Evolutionary conservation across 2,888 invertebrate species (phyloP), one percentile per base, ranked within the genome.

Genomic region (Cantharis lateralis): DNA sequence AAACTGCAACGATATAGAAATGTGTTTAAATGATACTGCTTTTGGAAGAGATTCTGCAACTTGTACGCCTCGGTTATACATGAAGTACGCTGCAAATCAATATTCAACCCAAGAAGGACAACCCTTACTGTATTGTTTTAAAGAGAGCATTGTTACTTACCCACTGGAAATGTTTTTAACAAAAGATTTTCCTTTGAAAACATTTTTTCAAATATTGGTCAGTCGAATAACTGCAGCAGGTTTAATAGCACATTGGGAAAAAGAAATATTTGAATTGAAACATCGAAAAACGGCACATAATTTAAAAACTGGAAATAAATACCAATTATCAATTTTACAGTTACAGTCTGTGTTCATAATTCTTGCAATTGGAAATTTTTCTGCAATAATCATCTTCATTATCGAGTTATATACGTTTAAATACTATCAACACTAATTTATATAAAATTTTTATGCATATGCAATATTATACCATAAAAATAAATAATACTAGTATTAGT

Each of bases 161-260:
- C 86, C 86, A 0, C 77, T 87, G 5, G 85, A 85, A 80, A 85
- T 88, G 80, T 75, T 86, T n/a, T 82, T 86, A 81, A 80, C 82
- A 7, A 86, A 86, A 80, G 87, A 87, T 4, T 87, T 87, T 80
- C 86, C 85, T 24, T 80, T 87, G 11, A 82, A 80, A 15, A 74
- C 81, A 2, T 71, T 79, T 68, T 83, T 88, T 70, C 82, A 85
- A 71, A 64, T 73, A 5, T 76, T 85, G 48, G 81, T 88, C 7
- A 77, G 81, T 26, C 76, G 84, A 62, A 82, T 86, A 5, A 81
- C 82, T n/a, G 82, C 83, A 4, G 83, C 83, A n/a, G 87, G 86
- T n/a, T 75, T 86, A 10, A 78, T 85, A 2, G 24, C 75, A 7
- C 81, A 83, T 77, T 83, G 85, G 82, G 80, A 82, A 68, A 77